phyloP scores from a whole-genome alignment of 2,888 invertebrate species.

The Hesperia comma region DNA sequence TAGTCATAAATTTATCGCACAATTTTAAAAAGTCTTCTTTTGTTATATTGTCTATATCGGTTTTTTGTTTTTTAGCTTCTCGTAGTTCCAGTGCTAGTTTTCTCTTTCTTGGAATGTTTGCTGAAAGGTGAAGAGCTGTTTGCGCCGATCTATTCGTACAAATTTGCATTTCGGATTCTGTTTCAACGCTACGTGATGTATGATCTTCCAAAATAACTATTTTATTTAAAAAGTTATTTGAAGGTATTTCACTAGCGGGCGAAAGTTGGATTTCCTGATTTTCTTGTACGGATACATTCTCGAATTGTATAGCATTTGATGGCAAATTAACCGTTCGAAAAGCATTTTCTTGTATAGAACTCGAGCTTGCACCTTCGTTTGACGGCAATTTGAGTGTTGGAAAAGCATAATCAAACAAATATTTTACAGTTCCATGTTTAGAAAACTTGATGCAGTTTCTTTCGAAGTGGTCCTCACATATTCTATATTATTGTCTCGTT shows the following conservation, averaged over 20 bases:
- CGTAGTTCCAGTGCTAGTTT: background rate
- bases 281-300: constrained; percentile 23
- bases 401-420: constrained; percentile 43
- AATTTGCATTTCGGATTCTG: too few species aligned
- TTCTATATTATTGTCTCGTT: constrained; percentile 44
- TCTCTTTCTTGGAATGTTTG: constrained; percentile 40
- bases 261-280: background rate
- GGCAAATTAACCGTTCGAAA: constrained; percentile 43
- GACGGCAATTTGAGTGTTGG: constrained; percentile 42
- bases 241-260: too few species aligned
- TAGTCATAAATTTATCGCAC: too few species aligned
- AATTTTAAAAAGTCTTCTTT: too few species aligned
- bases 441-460: constrained; percentile 42
- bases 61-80: too few species aligned
- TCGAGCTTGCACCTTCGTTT: too few species aligned
- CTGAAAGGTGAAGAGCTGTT: constrained; percentile 25
- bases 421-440: constrained; percentile 41
- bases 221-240: constrained; percentile 19
- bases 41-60: too few species aligned
- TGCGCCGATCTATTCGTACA: constrained; percentile 9
- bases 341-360: too few species aligned
- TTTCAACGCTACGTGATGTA: constrained; percentile 10
- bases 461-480: constrained; percentile 47
- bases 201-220: constrained; percentile 36
- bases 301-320: constrained; percentile 32